Evolutionary conservation across 2,888 invertebrate species (phyloP).

Genomic region (Ichneumoninae sp.): DNA sequence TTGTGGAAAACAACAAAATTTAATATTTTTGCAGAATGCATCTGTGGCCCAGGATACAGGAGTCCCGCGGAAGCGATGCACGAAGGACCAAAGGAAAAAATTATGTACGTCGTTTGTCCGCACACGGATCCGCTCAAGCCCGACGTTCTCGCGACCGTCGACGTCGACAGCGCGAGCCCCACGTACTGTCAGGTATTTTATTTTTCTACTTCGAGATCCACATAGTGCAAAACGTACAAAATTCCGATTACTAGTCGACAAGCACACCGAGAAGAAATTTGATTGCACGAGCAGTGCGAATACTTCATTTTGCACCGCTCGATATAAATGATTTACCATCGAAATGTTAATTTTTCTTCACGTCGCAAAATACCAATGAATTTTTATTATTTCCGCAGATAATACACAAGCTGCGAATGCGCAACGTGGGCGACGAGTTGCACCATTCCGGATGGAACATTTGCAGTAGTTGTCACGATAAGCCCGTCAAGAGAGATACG

Average conservation of each 20-base stretch:
- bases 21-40: slow-evolving; percentile 38
- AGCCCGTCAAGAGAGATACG: slow-evolving; percentile 88
- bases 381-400: slow-evolving; percentile 86
- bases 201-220: not conserved
- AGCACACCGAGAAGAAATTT: not conserved
- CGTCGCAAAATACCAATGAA: not conserved
- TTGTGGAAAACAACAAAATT: not conserved
- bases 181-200: slow-evolving; percentile 91
- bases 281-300: too few relatives aligned
- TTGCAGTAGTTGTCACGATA: slow-evolving; percentile 95
- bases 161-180: slow-evolving; percentile 94
- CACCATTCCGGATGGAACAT: slow-evolving; percentile 99
- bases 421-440: slow-evolving; percentile 92
- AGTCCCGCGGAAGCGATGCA: slow-evolving; percentile 93
- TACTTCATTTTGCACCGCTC: not conserved
- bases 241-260: not conserved
- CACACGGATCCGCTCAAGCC: slow-evolving; percentile 91
- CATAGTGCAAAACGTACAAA: too few relatives aligned
- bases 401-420: slow-evolving; percentile 93
- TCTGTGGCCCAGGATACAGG: slow-evolving; percentile 90
- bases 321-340: slow-evolving; percentile 1
- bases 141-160: slow-evolving; percentile 96
- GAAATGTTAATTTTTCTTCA: not conserved
- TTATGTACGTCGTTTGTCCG: slow-evolving; percentile 96
- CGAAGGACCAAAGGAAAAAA: slow-evolving; percentile 92